These are phyloP conservation scores for Iselma pallidipennis DNA, from an alignment of 2,888 invertebrate species.

Conservation along the genomic window DNA sequence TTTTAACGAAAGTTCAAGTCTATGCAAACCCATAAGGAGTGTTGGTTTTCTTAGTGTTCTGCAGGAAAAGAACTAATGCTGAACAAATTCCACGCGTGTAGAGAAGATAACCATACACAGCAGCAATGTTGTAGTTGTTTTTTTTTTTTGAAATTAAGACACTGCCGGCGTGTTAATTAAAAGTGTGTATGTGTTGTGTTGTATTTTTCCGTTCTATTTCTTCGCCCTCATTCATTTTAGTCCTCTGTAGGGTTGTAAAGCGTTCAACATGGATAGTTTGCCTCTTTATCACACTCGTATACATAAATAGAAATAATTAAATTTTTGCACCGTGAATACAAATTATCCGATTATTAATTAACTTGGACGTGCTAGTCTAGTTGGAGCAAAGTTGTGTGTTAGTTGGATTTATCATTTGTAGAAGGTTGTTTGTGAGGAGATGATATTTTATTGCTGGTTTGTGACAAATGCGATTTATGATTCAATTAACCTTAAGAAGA, in stretches of 20 bases:
- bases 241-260: background rate
- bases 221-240: background rate
- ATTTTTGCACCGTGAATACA: slow-evolving; percentile 38
- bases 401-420: slow-evolving; percentile 22
- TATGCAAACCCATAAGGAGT: too few species aligned
- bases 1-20: too few species aligned
- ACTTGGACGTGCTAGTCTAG: slow-evolving; percentile 30
- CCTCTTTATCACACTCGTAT: background rate
- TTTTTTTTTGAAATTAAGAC: slow-evolving; percentile 33
- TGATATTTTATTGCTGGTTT: background rate
- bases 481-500: background rate
- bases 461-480: slow-evolving; percentile 1
- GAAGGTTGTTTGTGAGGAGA: background rate
- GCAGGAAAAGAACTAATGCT: too few species aligned
- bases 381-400: slow-evolving; percentile 18
- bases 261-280: background rate
- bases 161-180: slow-evolving; percentile 41
- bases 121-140: slow-evolving; percentile 27
- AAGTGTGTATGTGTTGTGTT: slow-evolving; percentile 35
- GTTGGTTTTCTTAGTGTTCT: too few species aligned
- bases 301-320: slow-evolving; percentile 4
- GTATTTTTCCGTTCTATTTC: slow-evolving; percentile 9
- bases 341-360: slow-evolving; percentile 38
- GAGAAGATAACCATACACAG: too few species aligned
- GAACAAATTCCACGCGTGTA: slow-evolving; percentile 28